Evolutionary conservation across 2,888 invertebrate genomes (phyloP).

Genomic region (Lissonota sp.): DNA sequence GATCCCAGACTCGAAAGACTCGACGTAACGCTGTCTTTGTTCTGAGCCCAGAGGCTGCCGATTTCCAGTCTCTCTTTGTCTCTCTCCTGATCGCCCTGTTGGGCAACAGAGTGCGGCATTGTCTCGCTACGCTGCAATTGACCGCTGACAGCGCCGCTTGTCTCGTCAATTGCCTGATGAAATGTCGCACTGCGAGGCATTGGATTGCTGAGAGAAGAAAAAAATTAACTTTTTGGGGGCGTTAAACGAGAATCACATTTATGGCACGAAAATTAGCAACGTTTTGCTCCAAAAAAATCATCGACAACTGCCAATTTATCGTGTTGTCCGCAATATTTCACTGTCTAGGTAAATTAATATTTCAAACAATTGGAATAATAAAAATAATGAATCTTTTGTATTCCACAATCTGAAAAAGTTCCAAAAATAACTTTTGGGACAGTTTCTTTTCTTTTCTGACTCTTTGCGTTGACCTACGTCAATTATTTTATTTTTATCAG

Average conservation of each 20-base stretch:
- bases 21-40: conserved; percentile 87
- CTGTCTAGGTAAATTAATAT: too few species aligned
- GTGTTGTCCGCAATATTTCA: too few species aligned
- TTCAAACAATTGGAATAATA: too few species aligned
- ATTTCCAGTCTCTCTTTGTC: conserved; percentile 81
- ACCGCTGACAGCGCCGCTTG: conserved; percentile 74
- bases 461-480: too few species aligned
- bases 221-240: background rate
- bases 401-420: too few species aligned
- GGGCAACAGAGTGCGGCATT: conserved; percentile 82
- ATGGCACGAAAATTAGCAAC: background rate
- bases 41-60: conserved; percentile 81
- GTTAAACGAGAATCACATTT: too few species aligned
- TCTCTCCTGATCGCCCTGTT: conserved; percentile 81
- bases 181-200: conserved; percentile 84
- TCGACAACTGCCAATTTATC: background rate
- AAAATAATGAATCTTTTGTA: too few species aligned
- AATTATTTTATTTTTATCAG: too few species aligned
- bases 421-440: too few species aligned
- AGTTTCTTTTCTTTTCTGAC: too few species aligned
- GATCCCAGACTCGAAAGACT: conserved; percentile 92
- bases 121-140: conserved; percentile 81
- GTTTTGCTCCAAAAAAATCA: background rate
- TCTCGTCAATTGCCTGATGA: conserved; percentile 81
- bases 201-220: conserved; percentile 68